phyloP scores from a whole-genome alignment of 2,888 invertebrate genomes.

The Leucoma salicis region DNA sequence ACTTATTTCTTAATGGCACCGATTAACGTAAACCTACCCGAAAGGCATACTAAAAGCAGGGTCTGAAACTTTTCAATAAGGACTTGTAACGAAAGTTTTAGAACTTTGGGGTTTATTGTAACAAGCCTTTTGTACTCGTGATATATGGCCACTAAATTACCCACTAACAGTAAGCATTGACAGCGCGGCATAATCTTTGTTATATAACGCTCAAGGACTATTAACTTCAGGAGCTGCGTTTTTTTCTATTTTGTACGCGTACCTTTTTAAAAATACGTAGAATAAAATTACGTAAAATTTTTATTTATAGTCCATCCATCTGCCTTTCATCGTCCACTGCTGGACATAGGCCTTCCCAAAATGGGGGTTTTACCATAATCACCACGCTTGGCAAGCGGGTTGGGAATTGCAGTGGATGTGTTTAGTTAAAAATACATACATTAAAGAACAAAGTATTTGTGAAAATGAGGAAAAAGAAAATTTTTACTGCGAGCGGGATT shows the following conservation, averaged over 20 bases:
- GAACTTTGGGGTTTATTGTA: conserved; percentile 33
- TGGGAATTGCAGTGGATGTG: no score
- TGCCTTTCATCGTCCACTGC: no score
- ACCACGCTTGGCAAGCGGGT: no score
- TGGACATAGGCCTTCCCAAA: no score
- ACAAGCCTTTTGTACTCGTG: conserved; percentile 44
- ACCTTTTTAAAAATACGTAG: no score
- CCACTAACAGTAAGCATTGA: conserved; percentile 45
- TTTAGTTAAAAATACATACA: no score
- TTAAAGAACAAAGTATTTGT: no score
- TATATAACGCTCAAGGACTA: conserved; percentile 14
- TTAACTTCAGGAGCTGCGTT: conserved; percentile 19
- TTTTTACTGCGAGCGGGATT: no score
- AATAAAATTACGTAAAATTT: no score
- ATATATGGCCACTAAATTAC: conserved; percentile 56
- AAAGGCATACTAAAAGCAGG: neutral
- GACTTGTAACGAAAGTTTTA: conserved; percentile 21
- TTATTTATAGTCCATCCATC: no score
- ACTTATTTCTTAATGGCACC: neutral
- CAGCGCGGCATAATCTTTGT: conserved; percentile 27
- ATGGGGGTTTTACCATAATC: no score
- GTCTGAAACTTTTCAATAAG: neutral
- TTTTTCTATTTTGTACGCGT: neutral
- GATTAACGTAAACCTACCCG: conserved; percentile 5
- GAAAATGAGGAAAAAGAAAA: no score